A percentile compares a stretch with the other conserved stretches of the same genome.
Conservation (phyloP, 2,888 invertebrate species). For the Apotomis turbidana region DNA sequence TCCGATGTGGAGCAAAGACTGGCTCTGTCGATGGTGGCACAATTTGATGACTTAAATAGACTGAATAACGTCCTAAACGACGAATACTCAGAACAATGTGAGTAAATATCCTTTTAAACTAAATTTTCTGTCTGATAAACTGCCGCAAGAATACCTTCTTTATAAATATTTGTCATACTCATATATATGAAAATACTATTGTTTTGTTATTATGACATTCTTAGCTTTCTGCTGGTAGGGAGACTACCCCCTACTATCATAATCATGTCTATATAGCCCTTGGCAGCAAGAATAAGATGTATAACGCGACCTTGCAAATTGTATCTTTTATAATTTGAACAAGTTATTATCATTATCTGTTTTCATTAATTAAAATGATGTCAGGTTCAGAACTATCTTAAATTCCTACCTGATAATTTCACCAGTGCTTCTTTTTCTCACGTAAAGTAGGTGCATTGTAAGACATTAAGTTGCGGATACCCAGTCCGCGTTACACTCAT, state of each 20-base stretch:
- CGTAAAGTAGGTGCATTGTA: no score
- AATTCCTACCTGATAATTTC: no score
- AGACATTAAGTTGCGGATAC: no score
- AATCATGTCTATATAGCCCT: neutral
- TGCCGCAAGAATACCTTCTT: neutral
- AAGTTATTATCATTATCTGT: no score
- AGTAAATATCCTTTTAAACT: constrained; percentile 53
- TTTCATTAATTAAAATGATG: no score
- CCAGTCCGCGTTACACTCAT: no score
- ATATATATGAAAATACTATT: neutral
- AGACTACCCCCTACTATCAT: constrained; percentile 3
- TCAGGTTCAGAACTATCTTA: no score
- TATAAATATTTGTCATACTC: no score
- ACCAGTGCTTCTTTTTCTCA: no score
- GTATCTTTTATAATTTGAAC: neutral
- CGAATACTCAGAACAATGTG: constrained; percentile 88
- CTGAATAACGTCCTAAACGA: constrained; percentile 86
- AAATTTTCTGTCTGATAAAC: neutral
- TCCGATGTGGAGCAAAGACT: constrained; percentile 70
- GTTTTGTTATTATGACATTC: neutral
- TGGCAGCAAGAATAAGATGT: neutral
- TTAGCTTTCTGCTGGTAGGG: neutral
- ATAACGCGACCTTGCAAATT: neutral
- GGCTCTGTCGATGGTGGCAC: constrained; percentile 86
- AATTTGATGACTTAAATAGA: constrained; percentile 89